These are phyloP conservation scores for Psettodes erumei DNA, from an alignment of 2,113 vertebrate genomes.

Conservation along the genomic window DNA sequence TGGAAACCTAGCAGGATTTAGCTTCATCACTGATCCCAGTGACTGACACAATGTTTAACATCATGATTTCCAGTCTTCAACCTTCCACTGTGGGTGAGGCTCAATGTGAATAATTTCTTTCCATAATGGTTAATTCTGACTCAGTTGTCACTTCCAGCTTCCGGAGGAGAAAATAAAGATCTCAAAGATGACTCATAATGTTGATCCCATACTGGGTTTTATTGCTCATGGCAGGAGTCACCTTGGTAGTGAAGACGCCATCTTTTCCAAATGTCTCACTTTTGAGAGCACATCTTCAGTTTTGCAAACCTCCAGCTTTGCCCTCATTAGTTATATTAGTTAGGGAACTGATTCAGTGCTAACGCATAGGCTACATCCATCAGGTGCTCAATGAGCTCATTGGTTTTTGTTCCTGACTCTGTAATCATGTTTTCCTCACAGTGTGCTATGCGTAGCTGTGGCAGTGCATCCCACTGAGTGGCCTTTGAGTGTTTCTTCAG, in stretches of 20 bases:
- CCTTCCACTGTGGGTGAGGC: background rate
- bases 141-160: background rate
- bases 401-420: slow-evolving; percentile 25
- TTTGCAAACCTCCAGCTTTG: slow-evolving; percentile 7
- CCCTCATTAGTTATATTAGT: background rate
- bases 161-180: too few relatives aligned
- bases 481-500: slow-evolving; percentile 41
- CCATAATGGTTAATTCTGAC: background rate
- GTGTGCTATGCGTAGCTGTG: slow-evolving; percentile 17
- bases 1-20: too few relatives aligned
- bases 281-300: background rate
- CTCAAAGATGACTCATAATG: slow-evolving; percentile 1
- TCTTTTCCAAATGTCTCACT: slow-evolving; percentile 13
- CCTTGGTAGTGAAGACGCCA: background rate
- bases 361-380: slow-evolving; percentile 24
- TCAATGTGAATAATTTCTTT: background rate
- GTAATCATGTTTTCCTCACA: slow-evolving; percentile 55
- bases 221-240: background rate
- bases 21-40: background rate
- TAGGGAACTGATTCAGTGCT: background rate
- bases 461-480: slow-evolving; percentile 37
- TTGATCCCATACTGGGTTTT: slow-evolving; percentile 8
- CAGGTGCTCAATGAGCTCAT: slow-evolving; percentile 28
- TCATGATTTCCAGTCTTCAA: background rate
- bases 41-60: background rate